Base-by-base conservation (phyloP, 2,113 vertebrate species). In the Alethe diademata region DNA sequence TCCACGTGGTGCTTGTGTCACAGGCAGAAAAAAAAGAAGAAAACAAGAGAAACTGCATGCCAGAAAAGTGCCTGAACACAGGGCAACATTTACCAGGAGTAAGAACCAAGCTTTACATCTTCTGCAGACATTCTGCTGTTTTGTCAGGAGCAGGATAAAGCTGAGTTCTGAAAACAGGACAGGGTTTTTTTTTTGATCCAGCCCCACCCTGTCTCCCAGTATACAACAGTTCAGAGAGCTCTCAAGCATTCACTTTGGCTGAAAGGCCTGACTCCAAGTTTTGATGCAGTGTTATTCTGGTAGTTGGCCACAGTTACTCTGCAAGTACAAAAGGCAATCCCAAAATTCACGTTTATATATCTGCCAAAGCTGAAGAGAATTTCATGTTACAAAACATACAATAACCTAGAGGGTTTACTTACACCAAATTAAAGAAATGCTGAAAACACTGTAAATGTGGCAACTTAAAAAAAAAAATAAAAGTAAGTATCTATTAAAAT, bases 121-220 rank as follows among this genome's bases (percentile, higher is more conserved):
- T 61, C 36, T 51, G 33, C 38, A 74, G 35, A 40, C 16, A 26
- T 58, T 42, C 11, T 58, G 25, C 43, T 45, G 28, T 36, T 92
- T 66, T 35, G 19, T 74, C 35, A 92, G 14, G 5, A 9, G 12
- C 14, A 62, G 7, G 57, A 88, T 31, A 58, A 79, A 79, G 19
- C 9, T 0, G 0, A 69, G 18, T 20, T 78, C 24, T 71, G n/a
- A 81, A 50, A 20, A 50, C 0, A 3, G 11, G 40, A 82, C 35
- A 91, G 10, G 12, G 9, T 4, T 0, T 19, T 56, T 12, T 51
- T 73, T 58, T 0, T 0, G 19, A 38, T 58, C 14, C 33, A n/a
- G 33, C 13, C 33, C 35, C 14, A 86, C 8, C 5, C 12, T 12
- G 83, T 7, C 5, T 14, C 12, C 20, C 38, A 70, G 36, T 7